A percentile compares a stretch with the other conserved stretches of the same genome.
These are phyloP conservation scores for Carcina quercana DNA, from an alignment of 2,888 invertebrate species.

Conservation along the genomic window DNA sequence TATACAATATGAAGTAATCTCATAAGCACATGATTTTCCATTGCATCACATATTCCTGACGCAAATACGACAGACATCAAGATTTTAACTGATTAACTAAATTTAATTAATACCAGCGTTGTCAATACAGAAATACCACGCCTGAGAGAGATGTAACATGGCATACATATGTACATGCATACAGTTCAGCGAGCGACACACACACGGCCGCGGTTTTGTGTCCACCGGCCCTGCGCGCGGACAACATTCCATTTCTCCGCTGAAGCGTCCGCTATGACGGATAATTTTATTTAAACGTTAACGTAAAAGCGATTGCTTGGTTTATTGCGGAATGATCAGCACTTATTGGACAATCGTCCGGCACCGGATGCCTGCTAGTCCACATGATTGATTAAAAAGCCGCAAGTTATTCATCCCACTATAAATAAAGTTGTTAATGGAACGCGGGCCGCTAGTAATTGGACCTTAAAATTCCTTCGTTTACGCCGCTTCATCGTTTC, in stretches of 20 bases:
- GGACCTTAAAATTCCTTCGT: slow-evolving; percentile 56
- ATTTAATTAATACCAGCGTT: too few species aligned
- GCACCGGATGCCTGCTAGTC: slow-evolving; percentile 48
- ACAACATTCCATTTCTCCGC: slow-evolving; percentile 22
- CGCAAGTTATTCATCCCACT: slow-evolving; percentile 60
- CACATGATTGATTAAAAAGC: slow-evolving; percentile 67
- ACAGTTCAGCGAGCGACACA: too few species aligned
- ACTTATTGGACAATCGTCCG: slow-evolving; percentile 46
- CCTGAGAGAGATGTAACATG: too few species aligned
- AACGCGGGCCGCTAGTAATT: slow-evolving; percentile 54
- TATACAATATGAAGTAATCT: too few species aligned
- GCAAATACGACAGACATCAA: too few species aligned
- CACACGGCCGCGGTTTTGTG: too few species aligned
- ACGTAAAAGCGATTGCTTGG: slow-evolving; percentile 20
- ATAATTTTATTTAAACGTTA: slow-evolving; percentile 24
- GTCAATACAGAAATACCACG: too few species aligned
- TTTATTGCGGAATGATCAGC: slow-evolving; percentile 32
- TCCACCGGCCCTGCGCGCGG: slow-evolving; percentile 10
- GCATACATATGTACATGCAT: too few species aligned
- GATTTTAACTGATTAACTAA: too few species aligned
- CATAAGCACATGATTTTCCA: too few species aligned
- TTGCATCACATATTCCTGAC: too few species aligned
- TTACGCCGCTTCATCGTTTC: slow-evolving; percentile 38
- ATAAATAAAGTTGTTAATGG: slow-evolving; percentile 68
- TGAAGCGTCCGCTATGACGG: slow-evolving; percentile 13